phyloP scores from a whole-genome alignment of 2,797 vertebrate genomes.

The Euthynnus affinis region DNA sequence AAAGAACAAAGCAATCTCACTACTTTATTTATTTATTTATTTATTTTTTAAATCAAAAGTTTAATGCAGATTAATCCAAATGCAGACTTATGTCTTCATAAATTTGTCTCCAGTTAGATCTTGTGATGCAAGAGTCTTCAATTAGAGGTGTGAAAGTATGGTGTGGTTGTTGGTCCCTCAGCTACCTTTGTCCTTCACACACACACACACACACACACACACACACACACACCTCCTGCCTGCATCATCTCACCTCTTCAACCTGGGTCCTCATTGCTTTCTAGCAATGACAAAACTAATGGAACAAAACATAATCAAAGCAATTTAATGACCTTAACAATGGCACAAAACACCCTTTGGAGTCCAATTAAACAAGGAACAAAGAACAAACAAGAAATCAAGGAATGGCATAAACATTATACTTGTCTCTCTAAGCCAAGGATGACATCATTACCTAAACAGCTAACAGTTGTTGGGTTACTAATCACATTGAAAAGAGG shows the following conservation, averaged over 20 bases:
- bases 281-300: slow-evolving; percentile 16
- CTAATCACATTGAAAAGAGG: no score
- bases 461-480: no score
- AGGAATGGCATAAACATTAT: no score
- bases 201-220: slow-evolving; percentile 15
- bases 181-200: not conserved
- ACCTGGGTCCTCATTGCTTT: slow-evolving; percentile 33
- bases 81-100: not conserved
- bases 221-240: not conserved
- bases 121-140: slow-evolving; percentile 41
- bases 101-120: not conserved
- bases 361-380: slow-evolving; percentile 28
- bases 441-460: no score
- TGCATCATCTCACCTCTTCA: slow-evolving; percentile 42
- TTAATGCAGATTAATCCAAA: not conserved
- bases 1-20: not conserved
- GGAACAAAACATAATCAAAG: slow-evolving; percentile 6
- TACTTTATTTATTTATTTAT: no score
- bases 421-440: no score
- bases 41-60: not conserved
- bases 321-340: slow-evolving; percentile 27
- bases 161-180: slow-evolving; percentile 27
- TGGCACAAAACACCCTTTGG: not conserved
- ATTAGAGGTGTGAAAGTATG: slow-evolving; percentile 65
- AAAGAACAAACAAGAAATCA: slow-evolving; percentile 15